Base-by-base conservation (phyloP, 2,888 invertebrate genomes). In the Lepidocyrtinus sp. region DNA sequence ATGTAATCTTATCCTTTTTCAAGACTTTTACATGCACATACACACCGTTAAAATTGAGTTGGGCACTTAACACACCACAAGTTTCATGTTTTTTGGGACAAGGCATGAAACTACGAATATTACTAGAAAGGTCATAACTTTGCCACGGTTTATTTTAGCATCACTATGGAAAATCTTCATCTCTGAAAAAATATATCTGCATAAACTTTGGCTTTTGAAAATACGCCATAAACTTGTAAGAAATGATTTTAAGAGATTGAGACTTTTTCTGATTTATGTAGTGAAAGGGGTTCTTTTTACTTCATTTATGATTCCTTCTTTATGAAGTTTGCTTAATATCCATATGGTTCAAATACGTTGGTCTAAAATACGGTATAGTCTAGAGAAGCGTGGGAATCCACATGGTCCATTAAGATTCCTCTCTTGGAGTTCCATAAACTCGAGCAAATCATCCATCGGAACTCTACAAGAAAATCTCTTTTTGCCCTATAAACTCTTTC, bases 351-450 rank as follows among this genome's bases (percentile, higher is more conserved):
- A n/a, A n/a, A n/a, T n/a, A n/a, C 12, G 36, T 36, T 36, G 36
- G n/a, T n/a, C n/a, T n/a, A n/a, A n/a, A n/a, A n/a, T n/a, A 55
- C 9, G 5, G 55, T n/a, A n/a, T n/a, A 26, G 50, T 61, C n/a
- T n/a, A 26, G 50, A 68, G 68, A 68, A 79, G 79, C 79, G 79
- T 79, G 79, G 79, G 79, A 79, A 79, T 79, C 68, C 79, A 79
- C 79, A 74, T 74, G 79, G 79, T 64, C 68, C 79, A 79, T 73
- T 77, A 50, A 63, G 17, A 22, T 55, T 27, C 24, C 64, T n/a
- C 55, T 3, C 12, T 12, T 36, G 5, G 5, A 12, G 7, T 36
- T 12, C 36, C 36, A 9, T 36, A 9, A 36, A 36, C 36, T 36
- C 5, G 12, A 36, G 36, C 36, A 36, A 36, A 36, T 36, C 36